A percentile compares a stretch with the other conserved stretches of the same genome.
Evolutionary conservation across 2,888 invertebrate genomes (phyloP).

Genomic region (Helicoverpa assulta): DNA sequence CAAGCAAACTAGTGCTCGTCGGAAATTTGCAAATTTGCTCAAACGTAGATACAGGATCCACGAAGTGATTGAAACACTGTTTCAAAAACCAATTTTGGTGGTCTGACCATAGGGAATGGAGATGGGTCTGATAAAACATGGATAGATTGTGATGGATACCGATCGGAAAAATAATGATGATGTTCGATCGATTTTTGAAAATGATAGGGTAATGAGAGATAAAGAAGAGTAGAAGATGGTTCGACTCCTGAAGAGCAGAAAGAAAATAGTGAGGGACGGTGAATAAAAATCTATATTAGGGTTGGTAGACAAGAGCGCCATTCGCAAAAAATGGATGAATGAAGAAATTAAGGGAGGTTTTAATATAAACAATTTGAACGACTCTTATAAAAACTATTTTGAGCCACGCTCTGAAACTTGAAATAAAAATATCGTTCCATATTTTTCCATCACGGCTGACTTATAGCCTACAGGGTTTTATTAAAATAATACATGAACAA

Average conservation of each 20-base stretch:
- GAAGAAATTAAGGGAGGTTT: constrained; percentile 7
- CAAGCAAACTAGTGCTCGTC: neutral
- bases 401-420: constrained; percentile 11
- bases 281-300: neutral
- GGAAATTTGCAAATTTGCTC: constrained; percentile 1
- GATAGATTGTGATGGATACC: no score
- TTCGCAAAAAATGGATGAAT: neutral
- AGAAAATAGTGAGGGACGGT: no score
- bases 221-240: no score
- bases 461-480: constrained; percentile 3
- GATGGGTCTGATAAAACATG: neutral
- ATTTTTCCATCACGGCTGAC: constrained; percentile 21
- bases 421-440: constrained; percentile 1
- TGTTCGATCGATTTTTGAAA: no score
- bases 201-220: no score
- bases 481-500: constrained; percentile 15
- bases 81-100: constrained; percentile 1
- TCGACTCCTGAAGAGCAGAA: neutral
- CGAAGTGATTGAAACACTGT: constrained; percentile 1
- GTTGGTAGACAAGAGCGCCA: no score
- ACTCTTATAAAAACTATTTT: neutral
- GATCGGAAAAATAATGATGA: neutral
- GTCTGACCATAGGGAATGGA: neutral
- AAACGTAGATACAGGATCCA: neutral
- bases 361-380: neutral